Conservation (phyloP, 2,888 invertebrate genomes). For the Acanthococcus lagerstroemiae region DNA sequence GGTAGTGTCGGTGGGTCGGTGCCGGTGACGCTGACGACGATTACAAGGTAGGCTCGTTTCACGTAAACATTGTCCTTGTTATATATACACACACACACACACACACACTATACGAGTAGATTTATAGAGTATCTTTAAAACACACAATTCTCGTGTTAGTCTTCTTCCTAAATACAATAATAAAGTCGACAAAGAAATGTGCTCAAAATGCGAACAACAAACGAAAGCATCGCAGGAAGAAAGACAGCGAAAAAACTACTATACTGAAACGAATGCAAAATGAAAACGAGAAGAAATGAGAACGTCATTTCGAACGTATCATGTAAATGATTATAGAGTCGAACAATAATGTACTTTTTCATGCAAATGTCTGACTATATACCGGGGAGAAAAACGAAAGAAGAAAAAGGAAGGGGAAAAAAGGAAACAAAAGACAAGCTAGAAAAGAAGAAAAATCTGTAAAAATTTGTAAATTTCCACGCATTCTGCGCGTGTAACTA, state of each 20-base stretch:
- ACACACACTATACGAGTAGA: too few species aligned
- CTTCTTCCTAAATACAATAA: background rate
- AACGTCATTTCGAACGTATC: background rate
- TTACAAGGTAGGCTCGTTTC: too few species aligned
- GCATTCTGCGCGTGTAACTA: too few species aligned
- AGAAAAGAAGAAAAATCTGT: too few species aligned
- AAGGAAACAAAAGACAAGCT: too few species aligned
- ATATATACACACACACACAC: too few species aligned
- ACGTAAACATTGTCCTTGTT: too few species aligned
- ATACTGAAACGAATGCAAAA: background rate
- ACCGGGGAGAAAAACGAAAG: too few species aligned
- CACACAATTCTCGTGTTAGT: background rate
- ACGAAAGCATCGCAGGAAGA: background rate
- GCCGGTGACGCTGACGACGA: too few species aligned
- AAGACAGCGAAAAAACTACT: background rate
- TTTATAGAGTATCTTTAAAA: background rate
- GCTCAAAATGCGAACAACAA: background rate
- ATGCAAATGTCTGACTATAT: background rate
- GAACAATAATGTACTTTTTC: background rate
- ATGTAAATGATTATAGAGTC: background rate
- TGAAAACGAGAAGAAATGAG: background rate
- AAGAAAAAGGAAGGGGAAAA: too few species aligned
- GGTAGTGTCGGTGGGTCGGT: too few species aligned
- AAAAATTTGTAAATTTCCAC: too few species aligned
- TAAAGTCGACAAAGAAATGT: background rate